Conservation (phyloP, 2,113 vertebrate species). For the Platichthys flesus region DNA sequence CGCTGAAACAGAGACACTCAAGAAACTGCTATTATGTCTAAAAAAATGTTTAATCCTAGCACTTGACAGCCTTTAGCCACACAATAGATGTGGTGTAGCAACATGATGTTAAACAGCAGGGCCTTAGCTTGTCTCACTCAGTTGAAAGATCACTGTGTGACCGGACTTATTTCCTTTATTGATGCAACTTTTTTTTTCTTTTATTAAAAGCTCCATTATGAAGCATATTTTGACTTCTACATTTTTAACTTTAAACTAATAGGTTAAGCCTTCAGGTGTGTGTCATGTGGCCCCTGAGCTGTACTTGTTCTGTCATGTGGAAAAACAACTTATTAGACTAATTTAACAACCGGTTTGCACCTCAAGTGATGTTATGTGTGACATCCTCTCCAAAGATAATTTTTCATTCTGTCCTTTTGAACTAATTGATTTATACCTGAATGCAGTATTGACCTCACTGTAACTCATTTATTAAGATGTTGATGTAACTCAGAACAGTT, state of each 20-base stretch:
- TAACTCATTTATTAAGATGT: neutral
- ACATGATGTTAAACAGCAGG: constrained; percentile 37
- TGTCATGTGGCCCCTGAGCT: neutral
- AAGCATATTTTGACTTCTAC: constrained; percentile 6
- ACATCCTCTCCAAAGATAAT: constrained; percentile 56
- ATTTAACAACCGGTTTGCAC: constrained; percentile 46
- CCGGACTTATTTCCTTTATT: constrained; percentile 7
- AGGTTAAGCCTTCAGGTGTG: neutral
- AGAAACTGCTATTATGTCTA: constrained; percentile 10
- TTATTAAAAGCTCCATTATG: neutral
- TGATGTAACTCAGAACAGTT: neutral
- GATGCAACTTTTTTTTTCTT: neutral
- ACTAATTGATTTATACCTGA: neutral
- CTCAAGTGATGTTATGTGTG: constrained; percentile 48
- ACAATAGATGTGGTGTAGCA: constrained; percentile 39
- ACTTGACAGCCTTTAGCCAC: constrained; percentile 35
- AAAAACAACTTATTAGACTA: constrained; percentile 38
- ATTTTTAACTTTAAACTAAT: neutral
- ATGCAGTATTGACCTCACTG: constrained; percentile 1
- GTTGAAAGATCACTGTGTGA: constrained; percentile 7
- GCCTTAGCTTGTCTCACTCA: neutral
- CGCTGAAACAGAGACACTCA: constrained; percentile 19
- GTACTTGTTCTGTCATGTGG: constrained; percentile 3
- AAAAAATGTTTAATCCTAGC: neutral
- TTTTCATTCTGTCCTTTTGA: neutral